Percentiles rank a stretch among this genome's conserved stretches.
phyloP scores from a whole-genome alignment of 2,797 vertebrate species.

The Erpetoichthys calabaricus region DNA sequence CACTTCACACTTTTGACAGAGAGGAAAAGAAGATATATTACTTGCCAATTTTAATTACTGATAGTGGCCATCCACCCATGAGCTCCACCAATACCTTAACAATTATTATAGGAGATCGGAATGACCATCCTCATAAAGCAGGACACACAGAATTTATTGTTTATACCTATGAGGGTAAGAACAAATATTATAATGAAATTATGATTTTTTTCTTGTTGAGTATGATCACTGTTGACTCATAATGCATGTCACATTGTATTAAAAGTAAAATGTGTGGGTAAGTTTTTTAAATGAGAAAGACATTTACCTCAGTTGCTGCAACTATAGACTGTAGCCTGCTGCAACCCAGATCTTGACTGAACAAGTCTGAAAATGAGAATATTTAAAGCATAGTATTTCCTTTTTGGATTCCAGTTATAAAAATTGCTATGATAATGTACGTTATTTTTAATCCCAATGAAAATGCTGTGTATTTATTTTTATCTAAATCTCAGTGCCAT shows the following conservation, averaged over 20 bases:
- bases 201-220: slow-evolving; percentile 32
- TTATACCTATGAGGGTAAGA: slow-evolving; percentile 66
- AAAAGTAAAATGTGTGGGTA: too few species aligned
- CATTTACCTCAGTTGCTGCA: too few species aligned
- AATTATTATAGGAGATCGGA: slow-evolving; percentile 64
- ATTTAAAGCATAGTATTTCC: too few species aligned
- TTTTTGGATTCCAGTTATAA: too few species aligned
- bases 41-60: slow-evolving; percentile 65
- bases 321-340: too few species aligned
- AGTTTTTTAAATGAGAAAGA: too few species aligned
- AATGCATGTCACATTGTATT: too few species aligned
- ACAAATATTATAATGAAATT: neutral
- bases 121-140: slow-evolving; percentile 68
- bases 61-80: slow-evolving; percentile 67
- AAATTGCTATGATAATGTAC: too few species aligned
- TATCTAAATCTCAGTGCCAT: slow-evolving; percentile 6
- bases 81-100: slow-evolving; percentile 70
- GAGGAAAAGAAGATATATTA: slow-evolving; percentile 63
- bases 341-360: too few species aligned
- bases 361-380: too few species aligned
- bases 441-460: too few species aligned
- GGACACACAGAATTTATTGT: slow-evolving; percentile 65
- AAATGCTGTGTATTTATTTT: slow-evolving; percentile 1
- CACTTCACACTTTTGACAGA: slow-evolving; percentile 63
- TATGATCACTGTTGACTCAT: too few species aligned